Evolutionary conservation across 2,797 vertebrate species (phyloP), one percentile per base, ranked within the genome.

Genomic region (Rousettus madagascariensis): DNA sequence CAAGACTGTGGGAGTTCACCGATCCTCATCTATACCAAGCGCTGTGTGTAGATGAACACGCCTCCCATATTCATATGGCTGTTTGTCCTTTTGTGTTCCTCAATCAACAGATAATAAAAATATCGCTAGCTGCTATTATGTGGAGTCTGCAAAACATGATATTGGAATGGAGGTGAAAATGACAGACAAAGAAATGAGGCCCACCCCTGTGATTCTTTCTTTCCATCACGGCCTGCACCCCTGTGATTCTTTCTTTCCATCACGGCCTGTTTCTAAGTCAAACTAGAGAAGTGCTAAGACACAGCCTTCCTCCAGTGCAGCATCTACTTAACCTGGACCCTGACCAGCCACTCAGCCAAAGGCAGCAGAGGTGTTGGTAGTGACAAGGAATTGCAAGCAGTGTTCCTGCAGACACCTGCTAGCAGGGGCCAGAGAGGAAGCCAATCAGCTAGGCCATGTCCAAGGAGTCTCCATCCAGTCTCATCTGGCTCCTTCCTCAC

Each of bases 401-500:
- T 8, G 36, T 8, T 80, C 49, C n/a, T 63, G 53, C 6, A 24
- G 63, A 79, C 43, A 61, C 5, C 7, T 0, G 1, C 19, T 26
- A 43, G 26, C 59, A 82, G 53, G 10, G 51, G 6, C 12, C 38
- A 78, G 63, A 74, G 59, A 84, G 71, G 71, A 30, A 30, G 19
- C 36, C 51, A 38, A 26, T 17, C 74, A 46, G 22, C 22, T 51
- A 63, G 63, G 55, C 66, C 61, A 51, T 13, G 11, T 65, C 28
- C 36, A 51, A 63, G 49, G 59, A 28, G 30, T 51, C 43, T 65
- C 20, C 11, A n/a, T 65, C 24, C 13, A n/a, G 22, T 49, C 36
- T 75, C 49, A 55, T 49, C 51, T 33, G 22, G 24, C 17, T 20
- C 19, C 51, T 96, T 89, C 95, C 88, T 98, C 95, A 90, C 95